A percentile compares a stretch with the other conserved stretches of the same genome.
Conservation (phyloP, 2,797 vertebrate genomes). For the Columba guinea region DNA sequence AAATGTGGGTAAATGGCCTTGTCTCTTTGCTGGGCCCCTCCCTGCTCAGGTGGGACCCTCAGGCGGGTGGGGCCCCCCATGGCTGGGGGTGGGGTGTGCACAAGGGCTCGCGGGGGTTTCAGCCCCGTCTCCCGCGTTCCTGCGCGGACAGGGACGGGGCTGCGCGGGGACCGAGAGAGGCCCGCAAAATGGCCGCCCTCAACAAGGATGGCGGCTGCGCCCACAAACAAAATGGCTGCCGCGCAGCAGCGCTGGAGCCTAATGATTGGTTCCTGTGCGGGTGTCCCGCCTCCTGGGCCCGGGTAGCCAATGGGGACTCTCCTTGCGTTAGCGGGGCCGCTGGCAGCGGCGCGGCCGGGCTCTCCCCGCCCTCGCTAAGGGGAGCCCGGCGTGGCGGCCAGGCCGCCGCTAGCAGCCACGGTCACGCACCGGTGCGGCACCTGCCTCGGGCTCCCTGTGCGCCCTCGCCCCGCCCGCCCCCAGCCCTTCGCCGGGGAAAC, state of each 20-base stretch:
- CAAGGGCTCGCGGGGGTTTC: no score
- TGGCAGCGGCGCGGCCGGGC: no score
- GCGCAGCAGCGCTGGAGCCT: accelerated
- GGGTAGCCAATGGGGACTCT: not conserved
- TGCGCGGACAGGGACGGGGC: no score
- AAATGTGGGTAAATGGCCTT: accelerated
- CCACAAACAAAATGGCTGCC: not conserved
- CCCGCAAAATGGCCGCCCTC: not conserved
- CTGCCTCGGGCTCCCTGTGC: no score
- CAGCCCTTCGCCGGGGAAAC: not conserved
- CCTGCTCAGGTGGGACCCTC: accelerated
- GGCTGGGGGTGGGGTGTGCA: not conserved
- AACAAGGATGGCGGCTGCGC: not conserved
- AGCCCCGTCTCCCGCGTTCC: no score
- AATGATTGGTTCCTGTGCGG: accelerated
- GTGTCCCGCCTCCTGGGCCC: not conserved
- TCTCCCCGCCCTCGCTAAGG: not conserved
- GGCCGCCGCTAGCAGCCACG: no score
- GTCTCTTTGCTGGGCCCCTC: no score
- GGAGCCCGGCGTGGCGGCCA: not conserved
- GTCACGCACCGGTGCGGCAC: no score
- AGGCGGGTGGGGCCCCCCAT: not conserved
- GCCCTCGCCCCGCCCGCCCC: no score
- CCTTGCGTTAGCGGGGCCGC: not conserved
- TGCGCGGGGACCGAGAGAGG: accelerated